Evolutionary conservation across 2,888 invertebrate genomes (phyloP).

Genomic region (Chrysolina oricalcia): DNA sequence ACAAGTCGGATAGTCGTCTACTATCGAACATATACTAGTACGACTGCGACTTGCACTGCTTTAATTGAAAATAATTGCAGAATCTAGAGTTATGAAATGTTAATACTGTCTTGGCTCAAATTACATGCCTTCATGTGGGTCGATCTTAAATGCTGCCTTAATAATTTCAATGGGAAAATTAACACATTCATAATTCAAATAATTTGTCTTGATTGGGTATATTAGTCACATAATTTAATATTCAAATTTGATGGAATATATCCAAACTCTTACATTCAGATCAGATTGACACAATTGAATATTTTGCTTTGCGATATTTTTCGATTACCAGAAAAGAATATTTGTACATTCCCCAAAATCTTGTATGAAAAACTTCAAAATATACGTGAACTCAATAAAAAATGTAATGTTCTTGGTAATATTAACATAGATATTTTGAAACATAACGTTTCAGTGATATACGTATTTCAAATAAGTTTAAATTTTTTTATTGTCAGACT

Average conservation of each 20-base stretch:
- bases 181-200: constrained; percentile 46
- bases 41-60: constrained; percentile 52
- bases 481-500: too few relatives aligned
- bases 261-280: too few relatives aligned
- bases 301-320: too few relatives aligned
- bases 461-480: too few relatives aligned
- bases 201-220: constrained; percentile 35
- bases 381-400: too few relatives aligned
- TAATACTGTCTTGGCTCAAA: constrained; percentile 40
- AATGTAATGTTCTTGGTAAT: too few relatives aligned
- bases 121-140: constrained; percentile 46
- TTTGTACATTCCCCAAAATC: too few relatives aligned
- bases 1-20: constrained; percentile 65
- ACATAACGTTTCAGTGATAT: too few relatives aligned
- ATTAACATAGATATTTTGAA: too few relatives aligned
- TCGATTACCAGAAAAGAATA: too few relatives aligned
- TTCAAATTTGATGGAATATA: not conserved
- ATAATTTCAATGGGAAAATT: constrained; percentile 47
- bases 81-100: constrained; percentile 51
- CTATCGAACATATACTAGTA: constrained; percentile 61
- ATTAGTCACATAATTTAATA: constrained; percentile 34
- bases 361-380: too few relatives aligned
- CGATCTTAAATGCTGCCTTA: constrained; percentile 42
- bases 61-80: constrained; percentile 65
- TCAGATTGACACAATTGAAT: too few relatives aligned